A percentile compares a stretch with the other conserved stretches of the same genome.
phyloP scores from a whole-genome alignment of 2,888 invertebrate genomes.

The Homarus gammarus region DNA sequence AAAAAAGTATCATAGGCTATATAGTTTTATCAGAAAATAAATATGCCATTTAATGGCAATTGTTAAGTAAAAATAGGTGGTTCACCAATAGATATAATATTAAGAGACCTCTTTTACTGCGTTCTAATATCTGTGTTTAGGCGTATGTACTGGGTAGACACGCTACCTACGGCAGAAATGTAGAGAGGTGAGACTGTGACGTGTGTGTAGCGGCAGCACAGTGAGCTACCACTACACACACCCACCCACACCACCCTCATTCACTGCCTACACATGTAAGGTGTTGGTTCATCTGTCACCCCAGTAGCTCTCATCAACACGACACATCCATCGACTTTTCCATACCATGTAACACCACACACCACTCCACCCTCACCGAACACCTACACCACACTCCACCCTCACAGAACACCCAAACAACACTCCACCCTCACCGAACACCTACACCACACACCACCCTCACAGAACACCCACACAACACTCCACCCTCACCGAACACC shows the following conservation, averaged over 20 bases:
- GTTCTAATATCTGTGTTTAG: conserved; percentile 44
- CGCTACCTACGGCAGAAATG: not conserved
- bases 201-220: not conserved
- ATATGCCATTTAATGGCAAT: conserved; percentile 40
- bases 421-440: too few relatives aligned
- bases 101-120: conserved; percentile 37
- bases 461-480: too few relatives aligned
- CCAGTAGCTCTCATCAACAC: not conserved
- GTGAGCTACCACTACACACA: not conserved
- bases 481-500: too few relatives aligned
- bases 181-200: not conserved
- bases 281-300: conserved; percentile 28
- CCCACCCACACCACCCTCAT: not conserved
- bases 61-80: conserved; percentile 39
- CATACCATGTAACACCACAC: not conserved
- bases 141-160: not conserved
- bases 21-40: conserved; percentile 17
- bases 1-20: conserved; percentile 36
- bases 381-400: not conserved
- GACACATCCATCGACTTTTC: not conserved
- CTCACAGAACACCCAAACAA: not conserved
- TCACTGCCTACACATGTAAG: conserved; percentile 29
- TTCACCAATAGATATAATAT: conserved; percentile 32
- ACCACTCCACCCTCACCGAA: not conserved
- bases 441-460: too few relatives aligned